Percentiles rank a stretch among this genome's conserved stretches.
phyloP scores from a whole-genome alignment of 2,113 vertebrate species.

The Periophthalmodon schlosseri region DNA sequence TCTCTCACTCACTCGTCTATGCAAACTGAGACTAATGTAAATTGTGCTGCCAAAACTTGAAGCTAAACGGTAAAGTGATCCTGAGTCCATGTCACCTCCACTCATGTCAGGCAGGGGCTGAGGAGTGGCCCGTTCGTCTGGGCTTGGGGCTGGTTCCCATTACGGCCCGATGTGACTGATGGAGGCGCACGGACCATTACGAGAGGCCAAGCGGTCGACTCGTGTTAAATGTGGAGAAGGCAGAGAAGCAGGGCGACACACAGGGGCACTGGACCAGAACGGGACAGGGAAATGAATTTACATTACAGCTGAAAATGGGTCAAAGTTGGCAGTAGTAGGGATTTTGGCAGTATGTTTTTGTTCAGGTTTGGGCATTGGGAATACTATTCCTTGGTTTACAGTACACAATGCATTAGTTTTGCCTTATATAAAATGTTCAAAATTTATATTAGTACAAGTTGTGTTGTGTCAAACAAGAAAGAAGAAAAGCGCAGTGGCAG shows the following conservation, averaged over 20 bases:
- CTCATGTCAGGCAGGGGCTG: constrained; percentile 71
- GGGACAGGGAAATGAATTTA: constrained; percentile 1
- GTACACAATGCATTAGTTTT: not conserved
- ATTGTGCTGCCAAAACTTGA: constrained; percentile 66
- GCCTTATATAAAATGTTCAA: not conserved
- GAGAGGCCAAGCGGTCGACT: constrained; percentile 30
- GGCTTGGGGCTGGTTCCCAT: constrained; percentile 69
- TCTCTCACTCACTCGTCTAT: constrained; percentile 44
- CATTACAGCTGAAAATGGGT: not conserved
- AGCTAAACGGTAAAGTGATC: constrained; percentile 77
- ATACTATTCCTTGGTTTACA: not conserved
- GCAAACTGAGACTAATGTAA: constrained; percentile 69
- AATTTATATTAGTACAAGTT: too few relatives aligned
- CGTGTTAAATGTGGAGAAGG: constrained; percentile 23
- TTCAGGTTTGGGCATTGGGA: not conserved
- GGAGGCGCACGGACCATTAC: constrained; percentile 53
- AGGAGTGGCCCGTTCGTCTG: constrained; percentile 64
- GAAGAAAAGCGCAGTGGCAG: too few relatives aligned
- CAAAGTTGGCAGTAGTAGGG: not conserved
- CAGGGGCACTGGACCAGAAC: not conserved
- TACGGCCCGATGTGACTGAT: constrained; percentile 63
- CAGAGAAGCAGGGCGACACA: constrained; percentile 1
- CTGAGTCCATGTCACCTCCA: constrained; percentile 74
- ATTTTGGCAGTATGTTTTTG: not conserved
- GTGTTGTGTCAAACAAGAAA: too few relatives aligned